Conservation (phyloP, 1,140 invertebrate species). For the Aphelinus certus region DNA sequence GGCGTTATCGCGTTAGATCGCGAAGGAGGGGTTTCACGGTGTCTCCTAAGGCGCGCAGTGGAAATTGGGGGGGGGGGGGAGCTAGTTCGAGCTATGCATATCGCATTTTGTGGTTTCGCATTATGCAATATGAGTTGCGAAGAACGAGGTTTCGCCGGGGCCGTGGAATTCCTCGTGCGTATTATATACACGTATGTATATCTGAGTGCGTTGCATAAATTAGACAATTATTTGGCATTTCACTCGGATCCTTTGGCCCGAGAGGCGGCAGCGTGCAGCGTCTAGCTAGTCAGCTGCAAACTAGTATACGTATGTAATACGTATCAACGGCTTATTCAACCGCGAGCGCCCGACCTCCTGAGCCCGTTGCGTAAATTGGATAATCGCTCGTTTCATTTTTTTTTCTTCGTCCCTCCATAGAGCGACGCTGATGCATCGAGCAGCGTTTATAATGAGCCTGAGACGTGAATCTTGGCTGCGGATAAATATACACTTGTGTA, state of each 20-base stretch:
- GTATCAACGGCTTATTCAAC: no score
- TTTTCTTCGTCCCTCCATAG: no score
- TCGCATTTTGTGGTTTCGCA: slow-evolving; percentile 23
- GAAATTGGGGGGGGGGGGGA: neutral
- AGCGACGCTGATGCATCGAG: no score
- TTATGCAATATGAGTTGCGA: slow-evolving; percentile 33
- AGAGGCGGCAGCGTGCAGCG: neutral
- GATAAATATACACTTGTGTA: no score
- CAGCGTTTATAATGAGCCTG: no score
- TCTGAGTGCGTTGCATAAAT: neutral
- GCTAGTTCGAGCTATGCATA: slow-evolving; percentile 1
- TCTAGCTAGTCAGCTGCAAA: no score
- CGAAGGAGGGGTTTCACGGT: slow-evolving; percentile 5
- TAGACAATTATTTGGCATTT: slow-evolving; percentile 17
- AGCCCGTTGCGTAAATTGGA: slow-evolving; percentile 13
- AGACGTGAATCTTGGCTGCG: no score
- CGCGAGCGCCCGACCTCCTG: neutral
- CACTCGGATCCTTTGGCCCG: neutral
- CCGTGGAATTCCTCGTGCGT: slow-evolving; percentile 35
- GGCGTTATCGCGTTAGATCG: slow-evolving; percentile 31
- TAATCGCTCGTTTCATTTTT: neutral
- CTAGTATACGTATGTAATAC: no score
- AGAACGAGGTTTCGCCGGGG: slow-evolving; percentile 39
- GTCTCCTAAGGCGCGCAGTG: neutral
- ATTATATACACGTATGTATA: no score